phyloP scores from a whole-genome alignment of 2,888 invertebrate genomes.

The Pyrrhia umbra region DNA sequence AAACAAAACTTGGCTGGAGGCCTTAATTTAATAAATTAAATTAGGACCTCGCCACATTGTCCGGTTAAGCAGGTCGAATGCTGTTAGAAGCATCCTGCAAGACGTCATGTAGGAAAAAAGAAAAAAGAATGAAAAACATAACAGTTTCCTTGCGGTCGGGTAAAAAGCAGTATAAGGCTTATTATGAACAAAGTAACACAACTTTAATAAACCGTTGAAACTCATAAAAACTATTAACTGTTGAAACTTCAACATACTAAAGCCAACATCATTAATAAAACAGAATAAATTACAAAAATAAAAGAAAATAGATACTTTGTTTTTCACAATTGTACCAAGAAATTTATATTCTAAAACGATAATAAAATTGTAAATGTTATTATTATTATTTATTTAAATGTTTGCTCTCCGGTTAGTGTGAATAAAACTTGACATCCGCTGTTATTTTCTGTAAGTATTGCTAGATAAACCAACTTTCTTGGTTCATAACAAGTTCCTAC shows the following conservation, averaged over 20 bases:
- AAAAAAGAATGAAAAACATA: too few species aligned
- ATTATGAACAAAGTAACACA: constrained; percentile 6
- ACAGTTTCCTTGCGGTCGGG: not conserved
- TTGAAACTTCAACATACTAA: constrained; percentile 15
- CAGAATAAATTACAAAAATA: constrained; percentile 35
- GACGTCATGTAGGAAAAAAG: too few species aligned
- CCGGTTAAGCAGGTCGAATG: too few species aligned
- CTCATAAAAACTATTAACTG: constrained; percentile 11
- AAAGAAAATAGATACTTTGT: constrained; percentile 20
- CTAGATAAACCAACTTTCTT: not conserved
- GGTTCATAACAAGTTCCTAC: too few species aligned
- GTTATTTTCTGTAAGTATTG: not conserved
- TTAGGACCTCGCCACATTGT: too few species aligned
- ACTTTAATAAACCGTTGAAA: constrained; percentile 30
- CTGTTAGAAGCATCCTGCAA: too few species aligned
- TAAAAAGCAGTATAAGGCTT: constrained; percentile 10
- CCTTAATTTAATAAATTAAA: too few species aligned
- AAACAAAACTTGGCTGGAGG: too few species aligned
- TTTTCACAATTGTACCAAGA: constrained; percentile 21
- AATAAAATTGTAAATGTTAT: constrained; percentile 20
- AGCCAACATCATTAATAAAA: constrained; percentile 23
- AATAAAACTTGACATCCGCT: constrained; percentile 1
- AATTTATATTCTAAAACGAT: constrained; percentile 30
- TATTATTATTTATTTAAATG: not conserved
- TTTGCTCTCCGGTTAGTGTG: not conserved